These are phyloP conservation scores for Girardia tigrina DNA, from an alignment of 2,888 invertebrate species.

Conservation along the genomic window DNA sequence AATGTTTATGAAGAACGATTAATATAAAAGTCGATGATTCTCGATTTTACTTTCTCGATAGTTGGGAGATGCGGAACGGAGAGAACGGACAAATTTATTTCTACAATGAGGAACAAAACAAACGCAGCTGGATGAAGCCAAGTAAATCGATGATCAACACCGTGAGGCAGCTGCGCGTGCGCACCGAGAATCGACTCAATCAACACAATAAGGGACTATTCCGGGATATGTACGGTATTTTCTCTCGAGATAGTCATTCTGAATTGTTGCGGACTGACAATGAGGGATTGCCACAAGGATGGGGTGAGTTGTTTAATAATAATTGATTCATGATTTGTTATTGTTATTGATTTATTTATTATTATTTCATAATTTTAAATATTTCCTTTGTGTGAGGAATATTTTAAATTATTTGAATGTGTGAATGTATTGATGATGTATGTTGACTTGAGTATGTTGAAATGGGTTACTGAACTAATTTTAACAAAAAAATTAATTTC, in stretches of 20 bases:
- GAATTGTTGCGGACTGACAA: not conserved
- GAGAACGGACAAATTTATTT: not conserved
- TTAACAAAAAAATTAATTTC: too few species aligned
- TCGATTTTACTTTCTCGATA: not conserved
- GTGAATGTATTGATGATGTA: too few species aligned
- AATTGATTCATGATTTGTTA: too few species aligned
- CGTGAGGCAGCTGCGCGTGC: conserved; percentile 12
- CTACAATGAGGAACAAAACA: not conserved
- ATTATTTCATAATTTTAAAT: too few species aligned
- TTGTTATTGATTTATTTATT: too few species aligned
- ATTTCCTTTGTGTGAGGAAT: too few species aligned
- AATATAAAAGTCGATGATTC: too few species aligned
- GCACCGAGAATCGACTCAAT: not conserved
- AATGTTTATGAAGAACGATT: too few species aligned
- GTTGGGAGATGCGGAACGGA: not conserved
- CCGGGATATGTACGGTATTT: not conserved
- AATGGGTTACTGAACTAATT: too few species aligned
- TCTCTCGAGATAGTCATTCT: not conserved
- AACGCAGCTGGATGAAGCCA: conserved; percentile 19
- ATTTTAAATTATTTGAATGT: too few species aligned
- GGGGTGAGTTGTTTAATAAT: not conserved
- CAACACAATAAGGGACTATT: conserved; percentile 9
- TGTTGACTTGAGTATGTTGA: too few species aligned
- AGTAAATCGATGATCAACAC: conserved; percentile 13
- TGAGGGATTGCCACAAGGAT: not conserved